Evolutionary conservation across 2,888 invertebrate genomes (phyloP), one percentile per base, ranked within the genome.

Genomic region (Trachelus iudaicus): DNA sequence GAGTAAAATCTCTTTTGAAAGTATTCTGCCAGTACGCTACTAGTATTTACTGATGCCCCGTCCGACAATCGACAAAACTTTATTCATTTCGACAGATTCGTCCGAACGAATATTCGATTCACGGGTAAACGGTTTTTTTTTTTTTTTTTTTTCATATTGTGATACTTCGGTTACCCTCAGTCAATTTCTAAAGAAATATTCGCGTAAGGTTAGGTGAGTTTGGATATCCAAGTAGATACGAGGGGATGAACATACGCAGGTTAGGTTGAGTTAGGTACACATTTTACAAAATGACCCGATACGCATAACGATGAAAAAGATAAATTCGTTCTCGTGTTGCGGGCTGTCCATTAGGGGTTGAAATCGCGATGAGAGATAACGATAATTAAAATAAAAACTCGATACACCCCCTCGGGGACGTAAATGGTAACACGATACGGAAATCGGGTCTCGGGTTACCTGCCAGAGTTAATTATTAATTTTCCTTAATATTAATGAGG

Each of bases 401-500:
- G 85, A 84, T 82, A 83, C 79, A 81, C 77, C 76, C 68, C 9
- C 23, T 15, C 56, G 56, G 56, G 56, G 23, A 56, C 15, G 56
- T 56, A 56, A 56, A 56, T 23, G 23, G 56, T 56, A 56, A 56
- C 56, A 23, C 56, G 56, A 56, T 56, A 56, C 56, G 56, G 56
- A 56, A 56, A 56, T 56, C 56, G 56, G 56, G 23, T 56, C 23
- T 56, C 56, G 23, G 9, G 23, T 56, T 56, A 56, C 56, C 56
- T 56, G 23, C 23, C 56, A 56, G 56, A 56, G 40, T 79, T 81
- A 82, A 85, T 83, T 82, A 85, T 85, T 82, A 85, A 85, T 83
- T 81, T 82, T 75, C 80, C 79, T 81, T 83, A 83, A 83, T 83
- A 84, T 84, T 81, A 84, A 85, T 83, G 80, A 83, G 77, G 79